Evolutionary conservation across 1,140 invertebrate species (phyloP).

Genomic region (Bombus waltoni): DNA sequence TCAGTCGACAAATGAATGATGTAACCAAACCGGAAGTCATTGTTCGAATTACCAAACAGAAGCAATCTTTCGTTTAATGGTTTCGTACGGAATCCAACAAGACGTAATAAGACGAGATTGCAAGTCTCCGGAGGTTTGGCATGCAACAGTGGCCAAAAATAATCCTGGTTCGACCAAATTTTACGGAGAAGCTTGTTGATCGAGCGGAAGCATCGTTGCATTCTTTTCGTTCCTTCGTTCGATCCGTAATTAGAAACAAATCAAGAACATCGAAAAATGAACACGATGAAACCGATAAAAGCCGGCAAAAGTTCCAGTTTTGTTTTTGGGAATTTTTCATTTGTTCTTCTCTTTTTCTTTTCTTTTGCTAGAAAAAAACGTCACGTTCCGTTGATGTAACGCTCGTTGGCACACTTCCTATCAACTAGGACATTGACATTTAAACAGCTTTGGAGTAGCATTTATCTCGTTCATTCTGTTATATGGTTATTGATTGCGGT

Average conservation of each 20-base stretch:
- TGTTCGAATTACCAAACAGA: conserved; percentile 5
- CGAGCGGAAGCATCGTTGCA: not conserved
- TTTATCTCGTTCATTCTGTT: not conserved
- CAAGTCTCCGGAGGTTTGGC: conserved; percentile 54
- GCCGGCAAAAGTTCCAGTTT: not conserved
- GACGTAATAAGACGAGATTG: conserved; percentile 50
- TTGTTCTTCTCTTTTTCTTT: too few species aligned
- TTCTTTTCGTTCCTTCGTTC: not conserved
- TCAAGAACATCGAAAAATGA: not conserved
- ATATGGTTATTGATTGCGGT: not conserved
- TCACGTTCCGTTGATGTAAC: not conserved
- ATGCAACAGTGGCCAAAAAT: conserved; percentile 56
- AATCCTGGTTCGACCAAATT: conserved; percentile 50
- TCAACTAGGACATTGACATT: conserved; percentile 15
- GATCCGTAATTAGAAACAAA: not conserved
- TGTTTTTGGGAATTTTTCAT: not conserved
- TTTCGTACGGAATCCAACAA: not conserved
- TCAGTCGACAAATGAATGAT: too few species aligned
- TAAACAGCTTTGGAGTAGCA: not conserved
- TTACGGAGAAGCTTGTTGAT: conserved; percentile 26
- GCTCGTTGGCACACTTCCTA: not conserved
- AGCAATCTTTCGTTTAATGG: conserved; percentile 4
- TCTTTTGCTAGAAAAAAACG: not conserved
- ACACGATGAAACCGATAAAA: not conserved
- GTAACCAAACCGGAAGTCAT: not conserved